Percentiles rank a stretch among this genome's conserved stretches.
Evolutionary conservation across 64 coral and sea anemone species (phyloP).

Genomic region (Dendronephthya gigantea): DNA sequence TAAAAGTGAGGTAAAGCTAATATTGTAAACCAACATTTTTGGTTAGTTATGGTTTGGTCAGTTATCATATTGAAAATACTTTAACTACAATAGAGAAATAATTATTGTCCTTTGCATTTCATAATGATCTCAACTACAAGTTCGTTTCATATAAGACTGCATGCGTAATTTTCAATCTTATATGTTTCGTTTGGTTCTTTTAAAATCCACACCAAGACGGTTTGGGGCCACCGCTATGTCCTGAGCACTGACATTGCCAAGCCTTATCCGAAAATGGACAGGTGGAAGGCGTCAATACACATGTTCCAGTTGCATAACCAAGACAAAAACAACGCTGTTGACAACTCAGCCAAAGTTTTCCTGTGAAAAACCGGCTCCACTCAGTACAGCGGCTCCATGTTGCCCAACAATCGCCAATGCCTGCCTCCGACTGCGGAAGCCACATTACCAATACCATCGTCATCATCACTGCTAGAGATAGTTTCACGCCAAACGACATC

Average conservation of each 20-base stretch:
- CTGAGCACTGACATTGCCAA: slow-evolving; percentile 42
- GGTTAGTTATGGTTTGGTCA: too few species aligned
- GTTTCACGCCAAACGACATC: not conserved
- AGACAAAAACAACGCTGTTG: slow-evolving; percentile 1
- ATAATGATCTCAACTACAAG: too few species aligned
- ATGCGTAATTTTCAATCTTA: too few species aligned
- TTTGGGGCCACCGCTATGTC: not conserved
- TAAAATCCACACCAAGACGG: slow-evolving; percentile 35
- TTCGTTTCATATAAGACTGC: too few species aligned
- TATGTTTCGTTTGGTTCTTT: too few species aligned
- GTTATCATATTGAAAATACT: too few species aligned
- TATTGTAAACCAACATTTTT: too few species aligned
- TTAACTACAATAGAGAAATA: too few species aligned
- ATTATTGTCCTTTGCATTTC: too few species aligned
- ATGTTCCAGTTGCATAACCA: slow-evolving; percentile 6
- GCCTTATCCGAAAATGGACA: slow-evolving; percentile 14
- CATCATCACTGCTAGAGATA: not conserved
- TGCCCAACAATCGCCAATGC: slow-evolving; percentile 21
- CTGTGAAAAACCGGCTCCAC: slow-evolving; percentile 12
- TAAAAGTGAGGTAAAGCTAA: too few species aligned
- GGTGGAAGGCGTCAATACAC: not conserved
- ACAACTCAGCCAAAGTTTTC: slow-evolving; percentile 23
- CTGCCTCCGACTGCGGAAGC: slow-evolving; percentile 17
- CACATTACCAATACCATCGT: not conserved
- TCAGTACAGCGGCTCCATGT: slow-evolving; percentile 38